These are phyloP conservation scores for Cephus pulcher DNA, from an alignment of 2,888 invertebrate species.

Conservation along the genomic window DNA sequence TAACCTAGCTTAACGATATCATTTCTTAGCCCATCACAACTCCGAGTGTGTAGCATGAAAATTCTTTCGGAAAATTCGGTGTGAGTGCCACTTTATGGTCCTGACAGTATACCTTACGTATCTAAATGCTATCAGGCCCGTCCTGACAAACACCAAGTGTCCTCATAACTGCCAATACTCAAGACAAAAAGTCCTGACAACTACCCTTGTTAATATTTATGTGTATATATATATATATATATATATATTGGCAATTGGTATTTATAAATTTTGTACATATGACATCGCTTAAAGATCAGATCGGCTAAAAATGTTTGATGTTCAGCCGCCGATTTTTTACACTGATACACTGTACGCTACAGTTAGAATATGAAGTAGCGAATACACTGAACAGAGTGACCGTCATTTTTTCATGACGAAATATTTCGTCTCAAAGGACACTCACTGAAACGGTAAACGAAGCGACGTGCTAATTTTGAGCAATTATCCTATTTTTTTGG, in stretches of 20 bases:
- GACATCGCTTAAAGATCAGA: neutral
- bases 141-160: too few species aligned
- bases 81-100: too few species aligned
- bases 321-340: neutral
- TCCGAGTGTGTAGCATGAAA: too few species aligned
- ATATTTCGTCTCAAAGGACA: neutral
- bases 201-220: too few species aligned
- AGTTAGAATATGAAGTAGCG: constrained; percentile 1
- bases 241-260: neutral
- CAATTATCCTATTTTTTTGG: neutral
- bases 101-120: too few species aligned
- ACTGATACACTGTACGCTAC: neutral
- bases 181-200: too few species aligned
- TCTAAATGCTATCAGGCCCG: too few species aligned
- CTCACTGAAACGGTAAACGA: neutral
- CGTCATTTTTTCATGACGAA: neutral
- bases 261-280: neutral
- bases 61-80: too few species aligned
- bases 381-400: neutral
- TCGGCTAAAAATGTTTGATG: neutral
- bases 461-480: neutral
- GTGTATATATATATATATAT: too few species aligned
- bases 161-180: too few species aligned
- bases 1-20: too few species aligned
- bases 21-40: too few species aligned